Conservation (phyloP, 2,113 vertebrate genomes). For the Aegithalos caudatus region DNA sequence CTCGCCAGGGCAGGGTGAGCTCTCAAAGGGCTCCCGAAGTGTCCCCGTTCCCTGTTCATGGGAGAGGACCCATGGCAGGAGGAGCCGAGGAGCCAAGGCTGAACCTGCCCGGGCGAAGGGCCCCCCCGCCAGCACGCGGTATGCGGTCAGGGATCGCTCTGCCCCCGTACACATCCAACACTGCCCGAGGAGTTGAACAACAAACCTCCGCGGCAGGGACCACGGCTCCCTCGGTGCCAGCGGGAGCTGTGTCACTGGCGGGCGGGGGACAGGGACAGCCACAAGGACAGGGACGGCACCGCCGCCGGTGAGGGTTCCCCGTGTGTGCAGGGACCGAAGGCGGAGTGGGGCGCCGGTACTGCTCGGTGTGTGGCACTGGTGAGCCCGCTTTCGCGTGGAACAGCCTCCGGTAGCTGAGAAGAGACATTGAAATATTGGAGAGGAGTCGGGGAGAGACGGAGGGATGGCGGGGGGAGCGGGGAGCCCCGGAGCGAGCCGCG, state of each 20-base stretch:
- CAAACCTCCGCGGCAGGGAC: not conserved
- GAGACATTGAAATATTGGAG: not conserved
- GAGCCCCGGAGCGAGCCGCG: not conserved
- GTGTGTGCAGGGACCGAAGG: not conserved
- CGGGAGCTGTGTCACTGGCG: not conserved
- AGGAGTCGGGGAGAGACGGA: not conserved
- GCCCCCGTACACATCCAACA: fast-evolving
- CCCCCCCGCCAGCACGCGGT: not conserved
- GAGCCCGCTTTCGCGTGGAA: not conserved
- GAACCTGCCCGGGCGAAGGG: not conserved
- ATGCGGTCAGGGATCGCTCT: not conserved
- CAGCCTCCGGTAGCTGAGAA: not conserved
- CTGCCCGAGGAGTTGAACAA: not conserved
- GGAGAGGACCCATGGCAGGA: not conserved
- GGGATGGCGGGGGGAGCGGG: not conserved
- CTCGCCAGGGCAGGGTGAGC: not conserved
- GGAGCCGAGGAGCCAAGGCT: not conserved
- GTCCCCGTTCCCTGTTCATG: no score
- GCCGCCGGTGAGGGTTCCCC: not conserved
- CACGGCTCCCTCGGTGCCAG: not conserved
- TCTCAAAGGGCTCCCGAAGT: not conserved
- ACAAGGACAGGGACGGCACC: not conserved
- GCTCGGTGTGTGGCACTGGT: slow-evolving; percentile 53
- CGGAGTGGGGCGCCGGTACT: not conserved
- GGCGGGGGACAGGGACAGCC: not conserved